Evolutionary conservation across 1,140 invertebrate species (phyloP).

Genomic region (Eurosta solidaginis): DNA sequence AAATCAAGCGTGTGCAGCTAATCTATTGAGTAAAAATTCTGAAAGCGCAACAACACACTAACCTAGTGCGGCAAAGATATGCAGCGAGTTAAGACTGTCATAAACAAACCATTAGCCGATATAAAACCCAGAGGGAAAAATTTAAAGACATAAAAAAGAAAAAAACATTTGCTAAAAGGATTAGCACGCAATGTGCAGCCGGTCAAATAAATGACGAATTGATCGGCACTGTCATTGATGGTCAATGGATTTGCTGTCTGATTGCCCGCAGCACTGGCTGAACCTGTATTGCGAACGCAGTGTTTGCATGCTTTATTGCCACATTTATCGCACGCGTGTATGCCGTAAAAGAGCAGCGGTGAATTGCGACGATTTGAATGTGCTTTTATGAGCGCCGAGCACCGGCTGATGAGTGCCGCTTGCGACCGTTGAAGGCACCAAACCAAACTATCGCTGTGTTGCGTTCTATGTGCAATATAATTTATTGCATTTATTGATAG

Average conservation of each 20-base stretch:
- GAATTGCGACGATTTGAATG: neutral
- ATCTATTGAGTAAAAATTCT: neutral
- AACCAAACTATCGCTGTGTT: neutral
- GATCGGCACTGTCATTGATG: slow-evolving; percentile 9
- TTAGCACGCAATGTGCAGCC: neutral
- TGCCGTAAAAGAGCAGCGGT: neutral
- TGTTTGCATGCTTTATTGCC: neutral
- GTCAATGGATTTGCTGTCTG: neutral
- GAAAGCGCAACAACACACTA: neutral
- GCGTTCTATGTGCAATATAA: neutral
- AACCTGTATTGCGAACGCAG: neutral
- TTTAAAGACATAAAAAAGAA: neutral
- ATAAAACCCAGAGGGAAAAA: slow-evolving; percentile 5
- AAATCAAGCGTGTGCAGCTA: neutral
- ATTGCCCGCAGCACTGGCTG: neutral
- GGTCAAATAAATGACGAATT: slow-evolving; percentile 15
- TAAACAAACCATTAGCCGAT: slow-evolving; percentile 30
- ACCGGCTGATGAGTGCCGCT: too few relatives aligned
- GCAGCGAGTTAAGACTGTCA: neutral
- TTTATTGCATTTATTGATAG: slow-evolving; percentile 33
- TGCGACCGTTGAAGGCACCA: neutral
- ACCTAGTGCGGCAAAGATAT: neutral
- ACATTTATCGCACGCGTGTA: neutral
- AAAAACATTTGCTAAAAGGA: neutral
- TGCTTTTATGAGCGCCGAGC: neutral